Base-by-base conservation (phyloP, 2,797 vertebrate genomes). In the Urosaurus nigricauda region DNA sequence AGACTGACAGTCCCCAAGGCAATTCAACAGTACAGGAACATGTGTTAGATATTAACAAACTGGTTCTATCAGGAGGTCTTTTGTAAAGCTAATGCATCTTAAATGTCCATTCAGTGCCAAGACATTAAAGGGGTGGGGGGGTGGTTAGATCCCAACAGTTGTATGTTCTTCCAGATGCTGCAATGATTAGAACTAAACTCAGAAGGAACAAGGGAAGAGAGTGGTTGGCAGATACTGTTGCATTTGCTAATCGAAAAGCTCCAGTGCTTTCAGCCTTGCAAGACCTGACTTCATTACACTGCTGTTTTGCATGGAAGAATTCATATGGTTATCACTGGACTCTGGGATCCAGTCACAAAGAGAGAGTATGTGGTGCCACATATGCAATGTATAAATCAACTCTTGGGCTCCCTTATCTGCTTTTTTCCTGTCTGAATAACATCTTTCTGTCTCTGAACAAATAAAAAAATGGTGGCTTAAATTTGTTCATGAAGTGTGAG, bases 391-490 rank as follows among this genome's bases (percentile, higher is more conserved):
- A 56, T 78, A 78, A 78, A 88, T 43, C 37, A 21, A 47, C 43
- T 79, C 74, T 17, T n/a, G 21, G 4, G 40, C 58, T 47, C 32
- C 37, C 68, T 80, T 79, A 35, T 85, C 53, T 71, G 19, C 77
- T 47, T 53, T 35, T 37, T 1, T 84, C 51, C 19, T 14, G 16
- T 80, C 65, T 73, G 77, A 89, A 79, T 40, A 65, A 79, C 75
- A 75, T 79, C 37, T 43, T 79, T 77, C 74, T 88, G 51, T 87
- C 75, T 84, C 58, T 83, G 58, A 83, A 43, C 63, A 85, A 82
- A 26, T 40, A 11, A 65, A 65, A 32, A 68, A 12, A 14, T 53
- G 24, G 21, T 56, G 89, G 35, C 60, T 19, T 47, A 24, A 84
- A 2, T 82, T 75, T 0, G 7, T 83, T 56, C 60, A 84, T 26